Evolutionary conservation across 2,797 vertebrate genomes (phyloP), one percentile per base, ranked within the genome.

Genomic region (Molossus molossus): DNA sequence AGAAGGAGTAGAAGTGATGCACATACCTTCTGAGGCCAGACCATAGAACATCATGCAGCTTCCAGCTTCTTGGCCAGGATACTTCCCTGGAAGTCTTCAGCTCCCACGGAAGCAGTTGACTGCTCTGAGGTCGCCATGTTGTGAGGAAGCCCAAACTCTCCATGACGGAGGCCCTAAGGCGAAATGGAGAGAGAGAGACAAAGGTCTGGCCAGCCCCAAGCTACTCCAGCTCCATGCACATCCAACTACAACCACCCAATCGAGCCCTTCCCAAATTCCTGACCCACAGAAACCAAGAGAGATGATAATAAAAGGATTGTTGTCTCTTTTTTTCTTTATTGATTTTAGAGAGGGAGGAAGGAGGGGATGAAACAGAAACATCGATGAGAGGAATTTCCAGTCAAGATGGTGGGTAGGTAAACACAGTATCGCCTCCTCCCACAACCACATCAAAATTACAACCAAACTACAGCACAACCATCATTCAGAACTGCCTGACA

Each of bases 101-200:
- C n/a, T 18, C 23, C 55, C 79, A 1, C 4, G 10, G 14, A n/a
- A 21, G 57, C 0, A 2, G n/a, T 8, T 69, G 64, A 55, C 9
- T 5, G 50, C n/a, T 50, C 67, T 27, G 10, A n/a, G 58, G 37
- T 1, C 1, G 0, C 85, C 70, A 57, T n/a, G 10, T 12, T 10
- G 14, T 65, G 12, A 95, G 67, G 76, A 95, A 86, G 64, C 57
- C 40, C 84, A 83, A 27, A 65, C 25, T 53, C 50, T 73, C 64
- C 50, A 4, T 2, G 15, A 55, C 48, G 37, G 25, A 85, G 48
- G 53, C 40, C 45, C 80, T 13, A 8, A 70, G 81, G 14, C 12
- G 4, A 83, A 83, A 72, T 15, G 14, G 27, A 69, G 64, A 57
- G 15, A 70, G 27, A 69, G 9, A 60, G 3, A 62, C 57, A 17